Base-by-base conservation (phyloP, 2,797 vertebrate genomes). In the Platyrinchus mystaceus region DNA sequence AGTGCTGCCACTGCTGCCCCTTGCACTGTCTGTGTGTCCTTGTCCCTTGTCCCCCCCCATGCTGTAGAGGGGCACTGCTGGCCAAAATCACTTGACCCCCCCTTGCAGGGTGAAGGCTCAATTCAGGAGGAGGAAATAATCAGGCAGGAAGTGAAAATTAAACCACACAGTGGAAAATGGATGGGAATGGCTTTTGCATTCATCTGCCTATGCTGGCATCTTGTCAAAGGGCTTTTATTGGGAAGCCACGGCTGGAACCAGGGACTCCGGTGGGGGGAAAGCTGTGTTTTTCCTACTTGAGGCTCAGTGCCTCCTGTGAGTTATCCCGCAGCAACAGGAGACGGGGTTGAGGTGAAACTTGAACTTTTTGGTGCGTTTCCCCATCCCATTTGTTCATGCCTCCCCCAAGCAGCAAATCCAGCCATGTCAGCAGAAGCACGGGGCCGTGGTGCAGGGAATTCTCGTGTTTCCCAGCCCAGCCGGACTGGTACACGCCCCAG, bases 11-110 rank as follows among this genome's bases (percentile, higher is more conserved):
- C 26, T 3, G 6, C 22, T 53, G 22, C 21, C 22, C 75, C 30
- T 30, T 0, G 0, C 0, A 2, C 58, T 0, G 0, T 11, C n/a
- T 0, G 0, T 0, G 1, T 15, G 32, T 16, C 67, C 34, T 41
- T 1, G 1, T 34, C 55, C 30, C n/a, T 27, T 10, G n/a, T 67
- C 4, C 15, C 32, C 10, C 2, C 0, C 0, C 0, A 0, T 4
- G 52, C 16, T 2, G 1, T 0, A 1, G 37, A 28, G 24, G 36
- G 59, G 23, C 46, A 21, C 19, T 5, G 5, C 37, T 69, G 36
- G 18, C 55, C 43, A 63, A 41, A 73, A 18, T 30, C 5, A 1
- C 37, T 26, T n/a, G 34, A 62, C 30, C 27, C 27, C 8, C 17
- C 9, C 17, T 74, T 27, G 30, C 39, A 41, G 73, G 74, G 87